These are phyloP conservation scores for Pygoscelis antarcticus DNA, from an alignment of 2,113 vertebrate species.

Conservation along the genomic window DNA sequence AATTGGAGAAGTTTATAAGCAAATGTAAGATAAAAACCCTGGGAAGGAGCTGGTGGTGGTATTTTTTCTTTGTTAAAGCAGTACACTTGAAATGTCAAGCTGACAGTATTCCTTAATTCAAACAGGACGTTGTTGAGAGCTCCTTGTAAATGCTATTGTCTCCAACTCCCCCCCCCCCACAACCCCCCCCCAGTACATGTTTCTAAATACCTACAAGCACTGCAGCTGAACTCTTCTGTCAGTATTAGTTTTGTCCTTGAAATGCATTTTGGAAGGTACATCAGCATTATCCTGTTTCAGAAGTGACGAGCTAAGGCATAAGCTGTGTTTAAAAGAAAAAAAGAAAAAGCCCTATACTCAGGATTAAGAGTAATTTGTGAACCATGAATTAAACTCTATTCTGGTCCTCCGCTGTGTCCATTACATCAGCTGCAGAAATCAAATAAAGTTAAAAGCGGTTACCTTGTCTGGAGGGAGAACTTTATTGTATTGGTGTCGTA, in stretches of 20 bases:
- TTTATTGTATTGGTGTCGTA: neutral
- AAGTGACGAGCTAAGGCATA: conserved; percentile 12
- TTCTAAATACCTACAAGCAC: neutral
- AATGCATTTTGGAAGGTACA: conserved; percentile 8
- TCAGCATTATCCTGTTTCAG: conserved; percentile 12
- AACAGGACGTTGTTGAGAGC: neutral
- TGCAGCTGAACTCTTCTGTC: neutral
- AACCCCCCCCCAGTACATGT: neutral
- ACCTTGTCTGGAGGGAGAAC: neutral
- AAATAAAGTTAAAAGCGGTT: neutral
- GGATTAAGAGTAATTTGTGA: neutral
- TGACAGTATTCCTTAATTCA: neutral
- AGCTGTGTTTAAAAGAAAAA: conserved; percentile 9
- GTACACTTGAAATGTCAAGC: neutral
- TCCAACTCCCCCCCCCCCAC: neutral
- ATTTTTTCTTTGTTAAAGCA: neutral
- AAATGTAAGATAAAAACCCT: neutral
- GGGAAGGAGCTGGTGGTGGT: neutral
- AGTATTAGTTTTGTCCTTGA: conserved; percentile 46
- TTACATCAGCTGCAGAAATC: neutral
- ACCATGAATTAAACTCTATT: neutral
- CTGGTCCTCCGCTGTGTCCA: neutral
- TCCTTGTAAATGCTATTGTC: neutral
- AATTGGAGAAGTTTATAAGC: neutral
- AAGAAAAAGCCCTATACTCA: rapidly evolving